Evolutionary conservation across 2,797 vertebrate species (phyloP).

Genomic region (Dipus sagitta): DNA sequence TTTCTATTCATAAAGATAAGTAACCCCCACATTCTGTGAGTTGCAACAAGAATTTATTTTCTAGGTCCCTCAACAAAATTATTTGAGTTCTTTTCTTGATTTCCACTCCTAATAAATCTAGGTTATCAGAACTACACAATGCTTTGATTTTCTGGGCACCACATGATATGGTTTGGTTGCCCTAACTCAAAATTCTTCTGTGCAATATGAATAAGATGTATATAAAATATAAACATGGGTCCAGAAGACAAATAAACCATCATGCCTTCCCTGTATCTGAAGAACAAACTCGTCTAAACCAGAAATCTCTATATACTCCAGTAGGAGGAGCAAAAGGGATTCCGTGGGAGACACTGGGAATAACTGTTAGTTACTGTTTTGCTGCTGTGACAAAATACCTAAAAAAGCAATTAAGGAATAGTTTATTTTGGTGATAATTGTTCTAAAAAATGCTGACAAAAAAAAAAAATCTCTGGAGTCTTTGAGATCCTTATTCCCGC

Average conservation of each 20-base stretch:
- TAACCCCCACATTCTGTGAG: background rate
- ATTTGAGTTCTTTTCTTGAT: background rate
- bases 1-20: conserved; percentile 24
- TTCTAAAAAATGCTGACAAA: too few species aligned
- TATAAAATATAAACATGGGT: background rate
- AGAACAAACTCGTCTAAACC: background rate
- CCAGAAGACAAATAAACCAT: background rate
- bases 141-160: background rate
- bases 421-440: background rate
- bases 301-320: background rate
- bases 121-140: background rate
- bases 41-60: conserved; percentile 7
- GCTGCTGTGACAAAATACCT: background rate
- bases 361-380: accelerated
- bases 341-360: accelerated
- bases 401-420: background rate
- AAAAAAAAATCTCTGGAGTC: background rate
- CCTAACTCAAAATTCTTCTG: background rate
- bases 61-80: conserved; percentile 8
- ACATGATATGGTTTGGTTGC: background rate
- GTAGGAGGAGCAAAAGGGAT: background rate
- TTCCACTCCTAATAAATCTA: conserved; percentile 33
- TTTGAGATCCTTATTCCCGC: background rate
- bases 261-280: background rate
- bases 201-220: background rate